A percentile compares a stretch with the other conserved stretches of the same genome.
Conservation (phyloP, 2,113 vertebrate species). For the Ornithorhynchus anatinus region DNA sequence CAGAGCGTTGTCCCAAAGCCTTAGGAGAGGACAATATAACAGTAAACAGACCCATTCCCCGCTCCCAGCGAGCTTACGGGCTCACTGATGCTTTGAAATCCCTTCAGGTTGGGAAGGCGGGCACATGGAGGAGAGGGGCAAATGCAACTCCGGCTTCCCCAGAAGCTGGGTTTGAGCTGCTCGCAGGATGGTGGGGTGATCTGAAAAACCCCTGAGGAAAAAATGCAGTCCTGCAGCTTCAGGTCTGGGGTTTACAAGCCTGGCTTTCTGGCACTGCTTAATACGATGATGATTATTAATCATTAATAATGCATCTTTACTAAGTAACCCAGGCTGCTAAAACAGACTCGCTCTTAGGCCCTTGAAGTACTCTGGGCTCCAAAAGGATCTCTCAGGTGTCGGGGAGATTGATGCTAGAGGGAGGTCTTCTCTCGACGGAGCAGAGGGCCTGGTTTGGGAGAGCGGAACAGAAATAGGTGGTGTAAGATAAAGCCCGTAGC, state of each 20-base stretch:
- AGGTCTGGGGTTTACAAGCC: constrained; percentile 5
- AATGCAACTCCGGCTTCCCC: constrained; percentile 15
- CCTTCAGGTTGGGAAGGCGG: constrained; percentile 38
- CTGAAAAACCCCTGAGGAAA: no score
- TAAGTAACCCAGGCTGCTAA: not conserved
- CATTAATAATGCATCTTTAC: constrained; percentile 30
- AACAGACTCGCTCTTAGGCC: constrained; percentile 8
- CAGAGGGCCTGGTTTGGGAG: constrained; percentile 9
- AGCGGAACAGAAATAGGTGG: constrained; percentile 31
- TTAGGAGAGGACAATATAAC: no score
- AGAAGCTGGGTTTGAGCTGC: constrained; percentile 49
- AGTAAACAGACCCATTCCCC: no score
- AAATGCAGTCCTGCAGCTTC: constrained; percentile 31
- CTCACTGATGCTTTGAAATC: constrained; percentile 56
- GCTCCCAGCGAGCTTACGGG: no score
- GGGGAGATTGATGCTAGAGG: constrained; percentile 33
- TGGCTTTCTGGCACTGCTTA: not conserved
- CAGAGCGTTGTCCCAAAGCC: no score
- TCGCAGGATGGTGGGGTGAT: constrained; percentile 40
- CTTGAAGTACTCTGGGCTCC: constrained; percentile 15
- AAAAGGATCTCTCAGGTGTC: constrained; percentile 34
- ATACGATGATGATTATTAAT: no score
- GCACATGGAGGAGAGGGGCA: constrained; percentile 56
- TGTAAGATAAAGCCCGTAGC: constrained; percentile 10
- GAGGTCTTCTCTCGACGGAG: constrained; percentile 28